phyloP scores from a whole-genome alignment of 2,113 vertebrate species.

The Pachycephala philippinensis region DNA sequence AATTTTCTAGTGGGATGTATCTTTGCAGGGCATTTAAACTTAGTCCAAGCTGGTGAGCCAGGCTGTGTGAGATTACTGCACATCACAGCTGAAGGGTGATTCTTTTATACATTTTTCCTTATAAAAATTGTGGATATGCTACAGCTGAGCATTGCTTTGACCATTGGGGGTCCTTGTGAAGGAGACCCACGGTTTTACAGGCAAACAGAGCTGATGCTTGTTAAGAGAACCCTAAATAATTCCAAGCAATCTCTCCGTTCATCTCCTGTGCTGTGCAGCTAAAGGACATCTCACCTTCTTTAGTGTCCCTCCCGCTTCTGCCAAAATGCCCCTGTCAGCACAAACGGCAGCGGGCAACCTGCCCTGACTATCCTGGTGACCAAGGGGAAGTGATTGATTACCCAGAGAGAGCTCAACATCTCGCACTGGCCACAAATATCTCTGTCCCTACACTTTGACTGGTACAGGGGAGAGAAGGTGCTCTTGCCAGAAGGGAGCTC shows the following conservation, averaged over 20 bases:
- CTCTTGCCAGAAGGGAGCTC: neutral
- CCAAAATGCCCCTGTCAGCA: neutral
- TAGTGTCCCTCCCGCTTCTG: neutral
- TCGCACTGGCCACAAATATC: neutral
- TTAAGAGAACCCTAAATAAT: neutral
- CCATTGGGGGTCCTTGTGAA: neutral
- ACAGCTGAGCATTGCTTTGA: neutral
- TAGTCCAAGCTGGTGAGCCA: neutral
- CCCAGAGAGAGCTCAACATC: neutral
- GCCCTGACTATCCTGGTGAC: neutral
- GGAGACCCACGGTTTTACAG: fast-evolving
- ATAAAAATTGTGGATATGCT: neutral
- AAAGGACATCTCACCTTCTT: neutral
- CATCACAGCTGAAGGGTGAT: neutral
- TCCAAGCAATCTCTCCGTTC: neutral
- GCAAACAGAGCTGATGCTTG: neutral
- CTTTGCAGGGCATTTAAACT: neutral
- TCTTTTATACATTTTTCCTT: neutral
- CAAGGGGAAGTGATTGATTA: neutral
- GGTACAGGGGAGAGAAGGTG: neutral
- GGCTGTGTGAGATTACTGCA: neutral
- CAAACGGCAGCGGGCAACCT: neutral
- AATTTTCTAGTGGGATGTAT: neutral
- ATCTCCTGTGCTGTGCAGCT: neutral
- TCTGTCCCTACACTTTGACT: fast-evolving